Conservation (phyloP, 2,888 invertebrate genomes). For the Eilema depressum region DNA sequence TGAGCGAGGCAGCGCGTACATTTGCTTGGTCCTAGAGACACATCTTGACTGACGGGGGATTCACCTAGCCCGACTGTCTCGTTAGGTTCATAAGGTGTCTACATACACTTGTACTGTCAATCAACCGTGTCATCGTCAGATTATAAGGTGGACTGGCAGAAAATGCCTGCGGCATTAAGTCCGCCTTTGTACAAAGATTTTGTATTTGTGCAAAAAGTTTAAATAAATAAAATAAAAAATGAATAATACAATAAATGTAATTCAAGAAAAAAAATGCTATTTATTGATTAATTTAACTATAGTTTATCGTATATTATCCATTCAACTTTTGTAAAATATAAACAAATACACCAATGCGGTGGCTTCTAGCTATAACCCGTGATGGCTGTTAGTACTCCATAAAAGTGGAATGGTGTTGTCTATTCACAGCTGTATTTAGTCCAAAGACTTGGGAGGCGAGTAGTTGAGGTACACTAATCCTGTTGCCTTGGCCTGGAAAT, state of each 20-base stretch:
- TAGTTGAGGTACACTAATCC: constrained; percentile 89
- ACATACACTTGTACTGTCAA: background rate
- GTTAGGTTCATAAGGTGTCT: too few species aligned
- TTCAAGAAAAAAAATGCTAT: constrained; percentile 21
- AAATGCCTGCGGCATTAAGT: too few species aligned
- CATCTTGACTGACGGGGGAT: too few species aligned
- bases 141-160: too few species aligned
- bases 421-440: constrained; percentile 66
- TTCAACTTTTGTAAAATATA: constrained; percentile 38
- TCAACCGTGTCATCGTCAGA: background rate
- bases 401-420: constrained; percentile 32
- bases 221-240: too few species aligned
- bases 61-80: too few species aligned
- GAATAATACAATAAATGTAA: background rate
- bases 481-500: constrained; percentile 87
- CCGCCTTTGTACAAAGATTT: too few species aligned
- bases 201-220: too few species aligned
- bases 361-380: constrained; percentile 6
- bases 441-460: constrained; percentile 87
- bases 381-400: constrained; percentile 21
- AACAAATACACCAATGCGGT: constrained; percentile 14
- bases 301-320: constrained; percentile 42
- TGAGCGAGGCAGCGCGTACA: too few species aligned
- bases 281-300: constrained; percentile 45
- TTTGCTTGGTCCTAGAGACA: too few species aligned